These are phyloP conservation scores for Drosophila kambysellisi DNA, from an alignment of 2,888 invertebrate genomes.

Conservation along the genomic window DNA sequence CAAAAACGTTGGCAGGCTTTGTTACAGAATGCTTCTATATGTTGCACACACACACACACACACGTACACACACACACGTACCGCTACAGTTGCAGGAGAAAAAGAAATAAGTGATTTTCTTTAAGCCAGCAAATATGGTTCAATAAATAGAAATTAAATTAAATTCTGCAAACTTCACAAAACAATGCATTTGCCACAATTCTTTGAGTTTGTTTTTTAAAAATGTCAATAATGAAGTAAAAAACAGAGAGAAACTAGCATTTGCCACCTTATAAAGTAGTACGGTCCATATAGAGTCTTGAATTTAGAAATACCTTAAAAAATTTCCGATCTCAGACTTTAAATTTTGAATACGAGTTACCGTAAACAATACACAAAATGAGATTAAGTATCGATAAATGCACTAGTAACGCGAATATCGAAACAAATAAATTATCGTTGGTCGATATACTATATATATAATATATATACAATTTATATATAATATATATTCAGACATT, in stretches of 20 bases:
- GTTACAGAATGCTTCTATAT: constrained; percentile 9
- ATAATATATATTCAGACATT: not conserved
- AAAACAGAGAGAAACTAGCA: not conserved
- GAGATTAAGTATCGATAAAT: not conserved
- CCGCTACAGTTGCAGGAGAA: not conserved
- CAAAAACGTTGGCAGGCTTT: constrained; percentile 25
- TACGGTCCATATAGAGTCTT: not conserved
- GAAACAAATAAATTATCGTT: not conserved
- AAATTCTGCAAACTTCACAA: not conserved
- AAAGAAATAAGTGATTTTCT: not conserved
- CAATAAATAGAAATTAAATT: not conserved
- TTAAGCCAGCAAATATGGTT: constrained; percentile 1
- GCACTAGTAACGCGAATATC: no score
- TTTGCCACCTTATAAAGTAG: not conserved
- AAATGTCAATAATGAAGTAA: not conserved
- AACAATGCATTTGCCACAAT: not conserved
- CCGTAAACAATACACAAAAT: no score
- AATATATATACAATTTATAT: not conserved
- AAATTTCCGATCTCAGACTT: not conserved
- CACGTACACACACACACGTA: constrained; percentile 12
- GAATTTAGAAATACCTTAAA: not conserved
- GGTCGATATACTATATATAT: not conserved
- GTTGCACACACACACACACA: constrained; percentile 17
- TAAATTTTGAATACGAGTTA: not conserved
- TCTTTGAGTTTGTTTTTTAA: not conserved